phyloP scores from a whole-genome alignment of 2,888 invertebrate genomes.

The Pristionchus exspectatus region DNA sequence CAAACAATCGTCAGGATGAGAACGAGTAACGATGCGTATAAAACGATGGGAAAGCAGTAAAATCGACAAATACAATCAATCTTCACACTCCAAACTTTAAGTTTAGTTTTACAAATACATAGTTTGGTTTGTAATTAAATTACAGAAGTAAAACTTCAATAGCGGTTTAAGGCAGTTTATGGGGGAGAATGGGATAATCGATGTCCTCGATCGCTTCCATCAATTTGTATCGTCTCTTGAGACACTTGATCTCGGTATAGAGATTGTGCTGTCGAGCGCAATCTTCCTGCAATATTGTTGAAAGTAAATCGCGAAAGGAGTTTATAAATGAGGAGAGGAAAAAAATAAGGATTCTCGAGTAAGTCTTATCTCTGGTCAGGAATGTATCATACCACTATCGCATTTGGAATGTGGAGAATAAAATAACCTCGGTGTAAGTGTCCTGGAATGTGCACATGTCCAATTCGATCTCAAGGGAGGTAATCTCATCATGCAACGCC shows the following conservation, averaged over 20 bases:
- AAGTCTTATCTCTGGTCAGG: too few species aligned
- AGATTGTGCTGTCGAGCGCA: background rate
- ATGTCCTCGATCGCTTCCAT: background rate
- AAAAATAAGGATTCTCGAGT: too few species aligned
- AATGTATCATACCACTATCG: too few species aligned
- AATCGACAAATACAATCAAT: background rate
- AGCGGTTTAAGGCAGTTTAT: background rate
- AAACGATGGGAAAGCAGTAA: background rate
- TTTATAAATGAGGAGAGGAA: too few species aligned
- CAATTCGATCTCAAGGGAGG: too few species aligned
- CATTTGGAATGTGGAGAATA: too few species aligned
- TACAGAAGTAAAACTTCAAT: background rate
- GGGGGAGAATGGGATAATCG: background rate
- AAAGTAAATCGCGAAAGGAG: too few species aligned
- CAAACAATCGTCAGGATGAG: background rate
- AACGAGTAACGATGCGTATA: background rate
- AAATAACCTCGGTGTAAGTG: too few species aligned
- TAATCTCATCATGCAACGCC: too few species aligned
- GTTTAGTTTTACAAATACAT: background rate
- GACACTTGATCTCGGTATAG: background rate
- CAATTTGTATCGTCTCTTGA: background rate
- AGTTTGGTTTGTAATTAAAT: too few species aligned
- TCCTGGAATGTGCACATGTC: too few species aligned
- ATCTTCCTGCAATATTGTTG: too few species aligned
- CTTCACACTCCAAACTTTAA: background rate